Evolutionary conservation across 2,888 invertebrate species (phyloP).

Genomic region (Clepsis dumicolana): DNA sequence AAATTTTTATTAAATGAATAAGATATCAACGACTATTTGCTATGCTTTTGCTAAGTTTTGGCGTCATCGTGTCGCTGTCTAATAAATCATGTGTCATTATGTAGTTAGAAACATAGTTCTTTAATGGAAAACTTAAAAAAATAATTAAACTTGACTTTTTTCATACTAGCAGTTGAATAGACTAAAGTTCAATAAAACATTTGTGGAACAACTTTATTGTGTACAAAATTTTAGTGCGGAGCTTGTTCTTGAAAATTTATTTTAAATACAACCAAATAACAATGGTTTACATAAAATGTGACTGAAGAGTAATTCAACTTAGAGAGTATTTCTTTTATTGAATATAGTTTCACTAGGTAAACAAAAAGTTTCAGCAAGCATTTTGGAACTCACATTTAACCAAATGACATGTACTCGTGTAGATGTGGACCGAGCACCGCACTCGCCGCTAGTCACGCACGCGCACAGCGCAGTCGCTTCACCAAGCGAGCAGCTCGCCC

Average conservation of each 20-base stretch:
- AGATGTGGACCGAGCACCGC: constrained; percentile 7
- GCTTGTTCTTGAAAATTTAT: background rate
- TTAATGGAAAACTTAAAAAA: background rate
- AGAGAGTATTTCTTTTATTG: too few species aligned
- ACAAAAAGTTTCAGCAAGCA: background rate
- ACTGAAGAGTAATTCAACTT: too few species aligned
- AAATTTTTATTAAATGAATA: background rate
- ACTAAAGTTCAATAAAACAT: background rate
- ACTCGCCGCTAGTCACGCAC: constrained; percentile 16
- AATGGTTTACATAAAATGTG: background rate
- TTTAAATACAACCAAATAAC: background rate
- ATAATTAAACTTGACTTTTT: background rate
- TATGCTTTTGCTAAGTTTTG: constrained; percentile 3
- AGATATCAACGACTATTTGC: background rate
- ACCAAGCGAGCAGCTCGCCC: constrained; percentile 45
- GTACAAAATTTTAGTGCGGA: background rate
- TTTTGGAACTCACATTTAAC: constrained; percentile 14
- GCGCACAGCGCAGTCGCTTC: background rate
- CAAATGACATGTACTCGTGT: background rate
- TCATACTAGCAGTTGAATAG: background rate
- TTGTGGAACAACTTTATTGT: background rate
- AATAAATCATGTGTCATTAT: background rate
- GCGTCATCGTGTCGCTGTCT: constrained; percentile 1
- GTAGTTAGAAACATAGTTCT: background rate
- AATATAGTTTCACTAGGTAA: too few species aligned